A percentile compares a stretch with the other conserved stretches of the same genome.
Evolutionary conservation across 2,888 invertebrate species (phyloP).

Genomic region (Sericinus montela): DNA sequence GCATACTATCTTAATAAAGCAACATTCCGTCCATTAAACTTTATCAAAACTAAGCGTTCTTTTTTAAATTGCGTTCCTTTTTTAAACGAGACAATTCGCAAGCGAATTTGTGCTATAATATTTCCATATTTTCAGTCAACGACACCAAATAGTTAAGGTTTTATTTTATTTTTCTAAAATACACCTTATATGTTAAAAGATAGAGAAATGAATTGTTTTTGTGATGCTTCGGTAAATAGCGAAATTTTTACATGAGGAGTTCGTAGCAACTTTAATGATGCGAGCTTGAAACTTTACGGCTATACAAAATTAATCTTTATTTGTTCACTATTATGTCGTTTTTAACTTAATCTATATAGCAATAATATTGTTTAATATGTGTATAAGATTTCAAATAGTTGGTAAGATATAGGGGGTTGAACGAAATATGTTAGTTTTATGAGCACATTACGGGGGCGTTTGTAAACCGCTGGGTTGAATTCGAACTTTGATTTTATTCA

Average conservation of each 20-base stretch:
- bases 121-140: constrained; percentile 57
- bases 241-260: constrained; percentile 7
- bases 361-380: constrained; percentile 21
- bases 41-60: constrained; percentile 60
- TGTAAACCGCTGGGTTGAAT: constrained; percentile 17
- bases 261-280: background rate
- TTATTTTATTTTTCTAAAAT: constrained; percentile 9
- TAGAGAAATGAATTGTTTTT: constrained; percentile 10
- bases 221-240: constrained; percentile 4
- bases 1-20: constrained; percentile 1
- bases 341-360: background rate
- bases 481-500: background rate
- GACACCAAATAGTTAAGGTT: background rate
- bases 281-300: background rate
- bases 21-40: constrained; percentile 49
- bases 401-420: constrained; percentile 48
- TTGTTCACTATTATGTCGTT: background rate
- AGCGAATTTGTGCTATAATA: constrained; percentile 66
- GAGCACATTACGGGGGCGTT: constrained; percentile 46
- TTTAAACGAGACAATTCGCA: constrained; percentile 67
- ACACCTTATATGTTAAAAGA: constrained; percentile 8
- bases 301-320: constrained; percentile 1
- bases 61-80: constrained; percentile 48
- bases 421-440: constrained; percentile 60
- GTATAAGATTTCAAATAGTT: constrained; percentile 51